phyloP scores from a whole-genome alignment of 2,888 invertebrate genomes.

The Phalera bucephala region DNA sequence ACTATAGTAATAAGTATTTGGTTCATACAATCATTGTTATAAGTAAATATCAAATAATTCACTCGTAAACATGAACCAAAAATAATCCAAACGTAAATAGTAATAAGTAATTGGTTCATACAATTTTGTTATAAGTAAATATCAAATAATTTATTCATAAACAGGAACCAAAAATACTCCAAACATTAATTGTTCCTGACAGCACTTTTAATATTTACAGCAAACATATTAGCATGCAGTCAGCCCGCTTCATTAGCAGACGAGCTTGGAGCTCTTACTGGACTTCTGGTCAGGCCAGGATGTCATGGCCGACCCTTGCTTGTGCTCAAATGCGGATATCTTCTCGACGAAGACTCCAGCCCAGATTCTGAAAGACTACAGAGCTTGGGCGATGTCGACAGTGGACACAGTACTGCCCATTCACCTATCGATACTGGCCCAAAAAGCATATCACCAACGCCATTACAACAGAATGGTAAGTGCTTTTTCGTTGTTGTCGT shows the following conservation, averaged over 20 bases:
- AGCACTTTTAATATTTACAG: conserved; percentile 63
- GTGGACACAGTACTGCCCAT: conserved; percentile 95
- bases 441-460: conserved; percentile 92
- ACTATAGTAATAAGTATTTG: too few relatives aligned
- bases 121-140: too few relatives aligned
- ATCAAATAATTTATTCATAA: too few relatives aligned
- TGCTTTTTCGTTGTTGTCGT: conserved; percentile 2
- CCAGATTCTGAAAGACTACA: conserved; percentile 93
- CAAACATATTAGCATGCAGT: conserved; percentile 84
- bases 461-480: conserved; percentile 79
- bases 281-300: conserved; percentile 60
- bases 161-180: too few relatives aligned
- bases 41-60: too few relatives aligned
- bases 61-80: too few relatives aligned
- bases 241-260: conserved; percentile 87
- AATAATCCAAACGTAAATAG: too few relatives aligned
- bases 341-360: conserved; percentile 91
- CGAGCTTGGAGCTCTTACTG: conserved; percentile 83
- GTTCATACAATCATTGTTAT: too few relatives aligned
- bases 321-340: conserved; percentile 88
- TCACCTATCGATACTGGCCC: conserved; percentile 92
- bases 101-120: too few relatives aligned
- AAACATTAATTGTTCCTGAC: too few relatives aligned
- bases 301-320: conserved; percentile 82
- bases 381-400: conserved; percentile 90